Base-by-base conservation (phyloP, 2,113 vertebrate genomes). In the Anguilla rostrata region DNA sequence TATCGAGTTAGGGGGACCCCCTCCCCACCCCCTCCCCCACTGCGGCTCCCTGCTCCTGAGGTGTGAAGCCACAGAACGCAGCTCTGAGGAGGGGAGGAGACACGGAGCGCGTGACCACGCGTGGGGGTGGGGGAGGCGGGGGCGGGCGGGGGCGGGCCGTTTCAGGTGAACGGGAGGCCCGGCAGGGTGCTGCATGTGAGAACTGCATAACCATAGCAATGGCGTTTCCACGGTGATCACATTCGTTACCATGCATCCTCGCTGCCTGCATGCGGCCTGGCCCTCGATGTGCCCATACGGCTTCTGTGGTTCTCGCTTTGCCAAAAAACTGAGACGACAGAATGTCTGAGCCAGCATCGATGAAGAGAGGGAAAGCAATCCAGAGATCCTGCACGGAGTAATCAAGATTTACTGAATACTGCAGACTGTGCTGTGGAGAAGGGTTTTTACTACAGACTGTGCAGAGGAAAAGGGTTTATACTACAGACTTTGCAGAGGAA, bases 91-190 rank as follows among this genome's bases (percentile, higher is more conserved):
- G 60, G 20, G 14, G 20, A 20, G 20, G 60, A 63, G 60, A 63
- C 15, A 34, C 0, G 34, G 34, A 34, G 34, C 20, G 79, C 81
- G 56, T 49, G 78, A 34, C 53, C 12, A 71, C 41, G 82, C 60
- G 3, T 1, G 15, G 34, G 34, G 34, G 34, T 34, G 34, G 34
- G 34, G 34, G 34, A 34, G 34, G 34, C 34, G 34, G 34, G 34
- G 34, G 34, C 34, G 34, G 34, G 46, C 29, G 18, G 26, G 34
- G 75, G 83, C 49, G 29, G 39, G 40, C 34, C 16, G 29, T 39
- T 75, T 60, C 86, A 80, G 83, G 85, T 84, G 63, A 84, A 71
- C 63, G 81, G 86, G 85, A 87, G 71, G 80, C 82, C 80, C 82
- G 22, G 78, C 53, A 11, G 8, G 5, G 7, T 12, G 49, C 49